Evolutionary conservation across 2,888 invertebrate species (phyloP), one percentile per base, ranked within the genome.

Genomic region (Sarcophaga rosellei): DNA sequence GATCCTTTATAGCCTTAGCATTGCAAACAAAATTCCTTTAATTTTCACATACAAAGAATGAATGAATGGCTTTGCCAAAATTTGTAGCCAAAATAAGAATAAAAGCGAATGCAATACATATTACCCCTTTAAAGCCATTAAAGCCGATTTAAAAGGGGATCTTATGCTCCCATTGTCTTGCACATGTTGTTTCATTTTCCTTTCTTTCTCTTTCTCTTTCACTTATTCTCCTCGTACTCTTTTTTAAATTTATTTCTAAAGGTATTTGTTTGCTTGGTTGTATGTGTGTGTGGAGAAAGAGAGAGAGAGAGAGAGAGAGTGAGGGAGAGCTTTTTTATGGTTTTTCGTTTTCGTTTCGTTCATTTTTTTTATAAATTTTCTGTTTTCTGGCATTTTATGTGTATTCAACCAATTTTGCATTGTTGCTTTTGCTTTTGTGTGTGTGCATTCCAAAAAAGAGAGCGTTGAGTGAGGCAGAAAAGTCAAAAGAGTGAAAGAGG

Each of bases 381-480:
- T 73, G 76, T 63, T 78, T 70, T 63, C 69, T 78, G 78, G 69
- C 53, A 63, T 63, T 68, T 81, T 76, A 68, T 61, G 45, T 70
- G 59, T 62, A 83, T 83, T 82, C 72, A 82, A 82, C 76, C 82
- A 74, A 81, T 81, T 72, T 66, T 80, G 21, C 57, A 74, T 74
- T 79, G 70, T 82, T 82, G 61, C 57, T 61, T 65, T 62, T 57
- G 12, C 12, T 6, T 72, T 3, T 47, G 69, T 20, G 44, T 23
- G 20, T 59, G 44, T 57, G 45, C n/a, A 75, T n/a, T n/a, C n/a
- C n/a, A 70, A 59, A 20, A 75, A 74, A 47, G 8, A 47, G 8
- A 47, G 47, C 35, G 12, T 4, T 17, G 17, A 17, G 17, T 4
- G 15, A 65, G 25, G 53, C 53, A 53, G 65, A 35, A 35, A 35